phyloP scores from a whole-genome alignment of 1,140 invertebrate genomes.

The Heliconius eleuchia region DNA sequence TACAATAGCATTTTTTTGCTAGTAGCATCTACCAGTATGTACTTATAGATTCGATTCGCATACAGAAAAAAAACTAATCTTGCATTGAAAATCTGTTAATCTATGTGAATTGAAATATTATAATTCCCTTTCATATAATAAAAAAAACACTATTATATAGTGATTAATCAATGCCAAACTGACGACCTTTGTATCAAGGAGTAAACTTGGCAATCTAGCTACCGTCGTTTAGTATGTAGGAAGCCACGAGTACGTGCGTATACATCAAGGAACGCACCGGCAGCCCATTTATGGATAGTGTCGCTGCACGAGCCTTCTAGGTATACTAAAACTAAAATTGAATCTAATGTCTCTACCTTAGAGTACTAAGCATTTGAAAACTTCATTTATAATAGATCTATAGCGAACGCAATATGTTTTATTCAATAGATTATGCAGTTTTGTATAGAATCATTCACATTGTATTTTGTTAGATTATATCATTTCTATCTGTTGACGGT shows the following conservation, averaged over 20 bases:
- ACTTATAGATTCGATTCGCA: too few species aligned
- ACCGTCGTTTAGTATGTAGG: slow-evolving; percentile 41
- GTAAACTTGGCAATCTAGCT: slow-evolving; percentile 14
- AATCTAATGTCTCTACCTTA: background rate
- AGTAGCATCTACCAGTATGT: too few species aligned
- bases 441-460: slow-evolving; percentile 5
- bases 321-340: background rate
- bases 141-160: background rate
- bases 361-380: background rate
- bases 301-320: slow-evolving; percentile 18
- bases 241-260: slow-evolving; percentile 39
- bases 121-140: too few species aligned
- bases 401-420: background rate
- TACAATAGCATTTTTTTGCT: too few species aligned
- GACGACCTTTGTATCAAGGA: slow-evolving; percentile 23
- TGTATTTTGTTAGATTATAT: slow-evolving; percentile 7
- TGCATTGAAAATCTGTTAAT: too few species aligned
- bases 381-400: background rate
- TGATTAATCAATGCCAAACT: slow-evolving; percentile 25
- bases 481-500: background rate
- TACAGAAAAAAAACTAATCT: too few species aligned
- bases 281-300: slow-evolving; percentile 27
- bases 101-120: too few species aligned
- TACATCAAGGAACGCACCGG: slow-evolving; percentile 28
- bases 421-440: slow-evolving; percentile 4